A percentile compares a stretch with the other conserved stretches of the same genome.
Evolutionary conservation across 2,113 vertebrate species (phyloP).

Genomic region (Nerophis ophidion): DNA sequence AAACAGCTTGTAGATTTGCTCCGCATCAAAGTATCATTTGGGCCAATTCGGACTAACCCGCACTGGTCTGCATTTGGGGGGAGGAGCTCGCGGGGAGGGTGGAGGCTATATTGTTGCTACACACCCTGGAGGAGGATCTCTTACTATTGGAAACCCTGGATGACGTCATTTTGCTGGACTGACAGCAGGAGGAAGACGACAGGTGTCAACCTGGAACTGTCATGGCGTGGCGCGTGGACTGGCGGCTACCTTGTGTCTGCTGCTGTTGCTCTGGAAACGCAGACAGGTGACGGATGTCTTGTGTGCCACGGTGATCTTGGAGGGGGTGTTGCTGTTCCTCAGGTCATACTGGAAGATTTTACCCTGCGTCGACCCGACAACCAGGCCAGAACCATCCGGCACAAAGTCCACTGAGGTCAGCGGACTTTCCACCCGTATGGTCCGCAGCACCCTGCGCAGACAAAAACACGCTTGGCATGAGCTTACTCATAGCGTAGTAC

Average conservation of each 20-base stretch:
- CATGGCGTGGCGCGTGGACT: neutral
- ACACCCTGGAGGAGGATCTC: slow-evolving; percentile 63
- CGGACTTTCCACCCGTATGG: slow-evolving; percentile 82
- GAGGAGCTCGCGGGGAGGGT: slow-evolving; percentile 67
- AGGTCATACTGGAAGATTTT: slow-evolving; percentile 92
- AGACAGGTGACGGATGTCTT: slow-evolving; percentile 93
- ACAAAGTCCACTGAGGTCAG: slow-evolving; percentile 91
- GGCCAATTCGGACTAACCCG: slow-evolving; percentile 27
- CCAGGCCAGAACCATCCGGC: slow-evolving; percentile 85
- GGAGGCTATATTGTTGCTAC: slow-evolving; percentile 55
- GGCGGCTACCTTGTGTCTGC: slow-evolving; percentile 74
- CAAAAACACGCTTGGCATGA: neutral
- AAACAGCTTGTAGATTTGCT: neutral
- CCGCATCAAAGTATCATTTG: no score
- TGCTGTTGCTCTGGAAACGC: slow-evolving; percentile 78
- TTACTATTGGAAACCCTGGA: slow-evolving; percentile 71
- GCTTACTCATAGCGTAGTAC: neutral
- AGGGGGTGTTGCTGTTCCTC: slow-evolving; percentile 83
- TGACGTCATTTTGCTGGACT: slow-evolving; percentile 76
- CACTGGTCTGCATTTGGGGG: slow-evolving; percentile 27
- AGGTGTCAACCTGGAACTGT: neutral
- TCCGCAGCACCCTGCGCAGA: slow-evolving; percentile 70
- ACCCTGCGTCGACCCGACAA: slow-evolving; percentile 88
- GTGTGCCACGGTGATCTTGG: slow-evolving; percentile 82
- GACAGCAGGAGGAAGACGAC: neutral